Evolutionary conservation across 64 coral and sea anemone genomes (phyloP).

Genomic region (Acropora tenuis): DNA sequence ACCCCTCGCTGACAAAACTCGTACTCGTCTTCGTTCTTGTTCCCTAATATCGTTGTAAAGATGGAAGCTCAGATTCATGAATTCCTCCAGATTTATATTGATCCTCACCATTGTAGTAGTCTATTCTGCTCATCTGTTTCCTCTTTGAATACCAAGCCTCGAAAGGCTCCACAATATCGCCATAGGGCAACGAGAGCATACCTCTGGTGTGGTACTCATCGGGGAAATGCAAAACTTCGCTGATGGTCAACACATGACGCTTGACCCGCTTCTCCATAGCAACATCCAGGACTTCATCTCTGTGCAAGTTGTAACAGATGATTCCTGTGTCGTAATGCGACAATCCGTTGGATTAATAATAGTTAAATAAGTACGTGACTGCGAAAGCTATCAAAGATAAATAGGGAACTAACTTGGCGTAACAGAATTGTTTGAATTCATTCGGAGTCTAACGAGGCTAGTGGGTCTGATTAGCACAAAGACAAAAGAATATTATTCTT

Average conservation of each 20-base stretch:
- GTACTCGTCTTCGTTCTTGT: no score
- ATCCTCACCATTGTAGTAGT: slow-evolving; percentile 89
- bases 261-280: slow-evolving; percentile 4
- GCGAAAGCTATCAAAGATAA: no score
- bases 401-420: no score
- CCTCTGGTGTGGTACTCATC: slow-evolving; percentile 89
- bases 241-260: slow-evolving; percentile 37
- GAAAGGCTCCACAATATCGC: slow-evolving; percentile 98
- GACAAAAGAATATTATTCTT: no score
- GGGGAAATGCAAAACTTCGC: slow-evolving; percentile 73
- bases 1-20: no score
- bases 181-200: slow-evolving; percentile 91
- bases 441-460: no score
- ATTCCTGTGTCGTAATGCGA: neutral
- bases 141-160: slow-evolving; percentile 92
- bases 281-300: slow-evolving; percentile 9
- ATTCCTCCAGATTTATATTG: neutral
- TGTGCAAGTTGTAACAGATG: slow-evolving; percentile 19
- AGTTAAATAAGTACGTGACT: no score
- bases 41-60: no score
- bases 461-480: no score
- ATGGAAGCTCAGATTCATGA: no score
- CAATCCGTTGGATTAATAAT: no score
- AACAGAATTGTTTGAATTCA: no score
- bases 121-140: slow-evolving; percentile 97